Conservation (phyloP, 2,797 vertebrate species). For the Cirrhinus mrigala region DNA sequence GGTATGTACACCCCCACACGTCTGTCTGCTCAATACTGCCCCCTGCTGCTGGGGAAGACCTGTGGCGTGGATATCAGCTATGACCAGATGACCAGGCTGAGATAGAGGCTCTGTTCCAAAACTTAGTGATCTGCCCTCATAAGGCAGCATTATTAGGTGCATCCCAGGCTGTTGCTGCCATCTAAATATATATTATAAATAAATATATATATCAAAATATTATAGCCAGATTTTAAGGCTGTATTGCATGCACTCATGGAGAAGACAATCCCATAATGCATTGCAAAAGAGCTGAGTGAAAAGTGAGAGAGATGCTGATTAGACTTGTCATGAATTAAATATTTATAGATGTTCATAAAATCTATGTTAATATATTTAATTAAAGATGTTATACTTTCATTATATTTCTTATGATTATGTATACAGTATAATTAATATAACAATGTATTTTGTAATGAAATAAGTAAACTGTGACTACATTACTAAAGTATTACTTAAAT, state of each 20-base stretch:
- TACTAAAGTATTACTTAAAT: no score
- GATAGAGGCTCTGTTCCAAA: neutral
- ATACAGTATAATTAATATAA: no score
- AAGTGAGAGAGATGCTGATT: no score
- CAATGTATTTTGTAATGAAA: no score
- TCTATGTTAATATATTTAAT: no score
- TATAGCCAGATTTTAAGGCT: neutral
- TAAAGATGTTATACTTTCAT: no score
- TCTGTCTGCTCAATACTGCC: neutral
- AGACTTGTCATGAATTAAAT: neutral
- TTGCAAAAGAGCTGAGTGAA: no score
- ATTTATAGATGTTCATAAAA: neutral
- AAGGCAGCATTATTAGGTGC: neutral
- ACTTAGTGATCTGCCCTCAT: neutral
- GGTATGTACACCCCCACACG: slow-evolving; percentile 80
- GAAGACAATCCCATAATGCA: neutral
- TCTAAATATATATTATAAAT: no score
- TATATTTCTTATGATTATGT: no score
- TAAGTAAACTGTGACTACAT: no score
- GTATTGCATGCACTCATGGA: neutral
- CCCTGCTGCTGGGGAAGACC: slow-evolving; percentile 20
- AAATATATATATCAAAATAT: no score
- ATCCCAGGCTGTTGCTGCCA: neutral
- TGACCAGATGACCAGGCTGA: neutral
- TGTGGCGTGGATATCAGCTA: neutral